These are phyloP conservation scores for Ciona savignyi DNA, from an alignment of 23 tunicate genomes.

Conservation along the genomic window DNA sequence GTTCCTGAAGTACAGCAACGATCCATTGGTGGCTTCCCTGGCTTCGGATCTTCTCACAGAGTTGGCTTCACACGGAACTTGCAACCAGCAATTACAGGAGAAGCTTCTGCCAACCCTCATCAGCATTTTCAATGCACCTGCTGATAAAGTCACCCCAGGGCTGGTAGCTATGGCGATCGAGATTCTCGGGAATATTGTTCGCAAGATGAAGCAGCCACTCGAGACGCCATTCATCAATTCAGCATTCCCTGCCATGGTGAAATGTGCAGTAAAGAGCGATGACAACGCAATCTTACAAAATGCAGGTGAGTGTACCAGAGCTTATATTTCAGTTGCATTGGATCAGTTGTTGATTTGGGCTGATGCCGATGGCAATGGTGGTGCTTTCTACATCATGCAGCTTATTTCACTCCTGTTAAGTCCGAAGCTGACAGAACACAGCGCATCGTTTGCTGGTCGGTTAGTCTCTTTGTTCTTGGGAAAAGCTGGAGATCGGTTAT, in stretches of 20 bases:
- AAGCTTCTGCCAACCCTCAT: slow-evolving; percentile 53
- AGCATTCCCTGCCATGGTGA: slow-evolving; percentile 53
- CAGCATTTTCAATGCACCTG: slow-evolving; percentile 60
- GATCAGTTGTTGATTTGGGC: slow-evolving; percentile 56
- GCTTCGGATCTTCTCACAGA: slow-evolving; percentile 62
- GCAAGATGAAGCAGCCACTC: slow-evolving; percentile 59
- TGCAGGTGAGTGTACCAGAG: slow-evolving; percentile 75
- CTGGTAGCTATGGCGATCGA: slow-evolving; percentile 60
- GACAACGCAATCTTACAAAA: slow-evolving; percentile 59
- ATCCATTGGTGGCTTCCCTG: slow-evolving; percentile 58
- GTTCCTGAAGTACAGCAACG: slow-evolving; percentile 53
- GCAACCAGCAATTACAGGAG: slow-evolving; percentile 33
- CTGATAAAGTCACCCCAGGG: slow-evolving; percentile 41
- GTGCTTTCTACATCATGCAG: slow-evolving; percentile 65
- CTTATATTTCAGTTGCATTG: slow-evolving; percentile 31
- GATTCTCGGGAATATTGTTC: slow-evolving; percentile 36
- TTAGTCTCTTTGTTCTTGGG: slow-evolving; percentile 56
- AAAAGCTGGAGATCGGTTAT: slow-evolving; percentile 31
- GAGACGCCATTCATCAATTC: slow-evolving; percentile 16
- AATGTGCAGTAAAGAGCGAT: slow-evolving; percentile 30
- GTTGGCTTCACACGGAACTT: slow-evolving; percentile 53
- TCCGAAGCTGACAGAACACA: slow-evolving; percentile 56
- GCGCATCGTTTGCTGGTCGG: slow-evolving; percentile 77
- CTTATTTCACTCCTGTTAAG: slow-evolving; percentile 55
- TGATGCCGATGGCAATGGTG: slow-evolving; percentile 52